Evolutionary conservation across 2,888 invertebrate genomes (phyloP), one percentile per base, ranked within the genome.

Genomic region (Clitarchus hookeri): DNA sequence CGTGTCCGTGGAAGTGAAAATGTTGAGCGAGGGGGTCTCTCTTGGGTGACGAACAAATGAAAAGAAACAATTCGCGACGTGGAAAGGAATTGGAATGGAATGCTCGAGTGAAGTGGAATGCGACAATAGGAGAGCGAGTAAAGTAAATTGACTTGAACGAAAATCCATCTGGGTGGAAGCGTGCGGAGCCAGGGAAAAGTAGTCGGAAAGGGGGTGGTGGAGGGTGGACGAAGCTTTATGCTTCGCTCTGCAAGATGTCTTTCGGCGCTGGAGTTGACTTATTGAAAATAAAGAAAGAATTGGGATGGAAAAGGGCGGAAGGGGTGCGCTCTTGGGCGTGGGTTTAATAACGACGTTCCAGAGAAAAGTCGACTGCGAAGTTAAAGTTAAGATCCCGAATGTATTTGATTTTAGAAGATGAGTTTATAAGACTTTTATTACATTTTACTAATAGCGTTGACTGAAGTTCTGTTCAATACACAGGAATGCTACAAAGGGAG

Each of bases 1-100:
- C 65, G n/a, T 65, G 65, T 65, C 65, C 65, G 65, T n/a, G 65
- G 65, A n/a, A 65, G 65, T 65, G 65, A 65, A 65, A 65, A 65
- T 65, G 65, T 65, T 65, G 65, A 65, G 65, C 65, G 65, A 0
- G 65, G 65, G 65, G 65, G 0, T 65, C 65, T 65, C 65, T 65
- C 65, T 65, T 65, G 65, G 6, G 65, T 65, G 65, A 65, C 65
- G 65, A 65, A 65, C 65, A 65, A 65, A 65, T 65, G 65, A 65
- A 65, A 65, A 65, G 65, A 65, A 65, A 65, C 65, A 65, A 65
- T 65, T 65, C 65, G 65, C 65, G 65, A 65, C 65, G 65, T 23
- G 65, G 65, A 65, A 65, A 65, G 65, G 65, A 65, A 65, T 65
- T 65, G 65, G 65, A 65, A 65, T 65, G 65, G 65, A 65, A 65